Evolutionary conservation across 2,113 vertebrate species (phyloP).

Genomic region (Corydoras maculifer): DNA sequence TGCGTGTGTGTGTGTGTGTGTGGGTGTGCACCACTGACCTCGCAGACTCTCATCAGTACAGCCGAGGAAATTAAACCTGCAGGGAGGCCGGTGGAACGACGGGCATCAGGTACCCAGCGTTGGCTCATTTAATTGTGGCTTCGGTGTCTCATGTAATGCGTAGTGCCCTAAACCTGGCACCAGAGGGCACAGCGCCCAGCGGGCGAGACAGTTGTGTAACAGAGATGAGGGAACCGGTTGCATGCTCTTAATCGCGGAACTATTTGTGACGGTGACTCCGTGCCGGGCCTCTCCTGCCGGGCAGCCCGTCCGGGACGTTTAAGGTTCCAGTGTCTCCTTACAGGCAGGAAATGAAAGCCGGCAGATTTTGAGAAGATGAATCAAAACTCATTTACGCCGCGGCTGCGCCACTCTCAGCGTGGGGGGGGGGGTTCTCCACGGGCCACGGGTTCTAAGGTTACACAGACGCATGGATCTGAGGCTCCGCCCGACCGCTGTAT

Average conservation of each 20-base stretch:
- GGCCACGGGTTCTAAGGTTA: not conserved
- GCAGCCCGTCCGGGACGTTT: too few relatives aligned
- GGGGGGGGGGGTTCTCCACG: conserved; percentile 10
- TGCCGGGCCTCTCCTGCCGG: too few relatives aligned
- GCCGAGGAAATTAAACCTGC: conserved; percentile 51
- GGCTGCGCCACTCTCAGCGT: conserved; percentile 15
- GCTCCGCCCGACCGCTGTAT: not conserved
- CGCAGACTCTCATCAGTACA: conserved; percentile 38
- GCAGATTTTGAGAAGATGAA: conserved; percentile 39
- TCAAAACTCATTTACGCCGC: conserved; percentile 29
- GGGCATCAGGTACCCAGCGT: conserved; percentile 32
- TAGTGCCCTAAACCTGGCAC: conserved; percentile 12
- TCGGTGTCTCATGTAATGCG: conserved; percentile 21
- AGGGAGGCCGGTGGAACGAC: conserved; percentile 33
- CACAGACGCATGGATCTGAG: conserved; percentile 3
- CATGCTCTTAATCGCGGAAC: too few relatives aligned
- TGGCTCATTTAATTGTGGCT: conserved; percentile 49
- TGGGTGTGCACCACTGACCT: conserved; percentile 28
- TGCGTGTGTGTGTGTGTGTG: conserved; percentile 8
- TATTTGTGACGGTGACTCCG: too few relatives aligned
- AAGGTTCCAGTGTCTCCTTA: not conserved
- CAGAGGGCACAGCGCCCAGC: not conserved
- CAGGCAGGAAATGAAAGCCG: conserved; percentile 32
- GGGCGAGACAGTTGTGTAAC: not conserved
- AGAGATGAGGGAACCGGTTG: not conserved